Evolutionary conservation across 92 coral and sea anemone genomes (phyloP).

Genomic region (Epizoanthus fatuus): DNA sequence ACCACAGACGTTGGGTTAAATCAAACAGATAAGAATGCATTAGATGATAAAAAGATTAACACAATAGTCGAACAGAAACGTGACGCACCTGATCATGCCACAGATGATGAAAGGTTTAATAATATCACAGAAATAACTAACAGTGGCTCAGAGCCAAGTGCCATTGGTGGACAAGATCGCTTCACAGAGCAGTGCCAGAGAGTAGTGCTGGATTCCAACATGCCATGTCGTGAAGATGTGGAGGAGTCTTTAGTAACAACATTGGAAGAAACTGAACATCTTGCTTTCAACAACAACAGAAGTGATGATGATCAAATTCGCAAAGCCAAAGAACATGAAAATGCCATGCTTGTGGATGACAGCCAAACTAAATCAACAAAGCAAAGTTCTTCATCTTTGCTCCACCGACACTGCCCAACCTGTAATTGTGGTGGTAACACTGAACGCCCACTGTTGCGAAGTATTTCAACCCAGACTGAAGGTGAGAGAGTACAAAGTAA

Average conservation of each 20-base stretch:
- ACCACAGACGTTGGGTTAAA: too few relatives aligned
- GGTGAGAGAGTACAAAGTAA: not conserved
- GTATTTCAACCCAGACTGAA: slow-evolving; percentile 13
- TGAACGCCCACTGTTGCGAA: not conserved
- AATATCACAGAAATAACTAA: not conserved
- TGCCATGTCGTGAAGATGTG: not conserved
- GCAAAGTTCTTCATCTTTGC: not conserved
- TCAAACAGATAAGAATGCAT: too few relatives aligned
- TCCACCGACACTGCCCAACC: slow-evolving; percentile 14
- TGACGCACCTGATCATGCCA: not conserved
- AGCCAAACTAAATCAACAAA: not conserved
- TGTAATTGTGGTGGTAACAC: not conserved
- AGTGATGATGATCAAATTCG: not conserved
- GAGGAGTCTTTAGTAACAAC: not conserved
- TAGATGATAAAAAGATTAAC: not conserved
- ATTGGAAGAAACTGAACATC: not conserved
- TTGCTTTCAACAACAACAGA: not conserved
- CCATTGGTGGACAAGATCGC: not conserved
- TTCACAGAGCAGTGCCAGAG: too few relatives aligned
- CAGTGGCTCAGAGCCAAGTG: not conserved
- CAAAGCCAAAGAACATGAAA: not conserved
- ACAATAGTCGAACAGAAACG: not conserved
- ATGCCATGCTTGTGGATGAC: too few relatives aligned
- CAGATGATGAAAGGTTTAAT: not conserved
- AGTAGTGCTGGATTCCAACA: not conserved